Base-by-base conservation (phyloP, 2,113 vertebrate genomes). In the Cavia porcellus region DNA sequence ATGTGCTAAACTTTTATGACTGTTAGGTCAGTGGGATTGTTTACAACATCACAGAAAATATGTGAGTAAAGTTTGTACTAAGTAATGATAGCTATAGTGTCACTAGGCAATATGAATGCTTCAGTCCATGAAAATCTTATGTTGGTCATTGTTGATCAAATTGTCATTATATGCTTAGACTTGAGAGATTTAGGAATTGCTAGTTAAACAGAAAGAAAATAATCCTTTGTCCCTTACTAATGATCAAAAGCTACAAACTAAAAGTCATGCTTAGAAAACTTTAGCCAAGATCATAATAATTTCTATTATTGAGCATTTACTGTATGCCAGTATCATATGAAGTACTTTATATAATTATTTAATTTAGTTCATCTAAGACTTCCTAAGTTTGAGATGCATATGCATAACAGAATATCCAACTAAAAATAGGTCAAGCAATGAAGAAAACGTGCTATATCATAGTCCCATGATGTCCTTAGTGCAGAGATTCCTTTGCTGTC, bases 181-280 rank as follows among this genome's bases (percentile, higher is more conserved):
- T 83, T 92, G 61, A 68, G 74, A 93, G 42, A 38, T 86, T 61
- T 85, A 86, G 25, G 77, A 87, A 89, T 72, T 28, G 4, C 47
- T 55, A 66, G 8, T 47, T 4, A 66, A 85, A 79, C 42, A 85
- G 11, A 94, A 88, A 90, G n/a, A 89, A 94, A 88, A 92, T n/a
- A 92, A 50, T 47, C 32, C 10, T 68, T 11, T 30, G 42, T 12
- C 50, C 38, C 42, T 93, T 90, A 52, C 30, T 96, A 92, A 81
- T 80, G 75, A 84, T 79, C 42, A 75, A 95, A 97, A 80, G 30
- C 42, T 92, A 93, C n/a, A 90, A 88, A 92, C 32, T 81, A 70
- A 77, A 96, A 87, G 62, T 45, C 5, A 83, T 57, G 52, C 35
- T 32, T 72, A 85, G 61, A 50, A 52, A 85, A 57, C 32, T 77